These are phyloP conservation scores for Pammene fasciana DNA, from an alignment of 2,888 invertebrate genomes.

Conservation along the genomic window DNA sequence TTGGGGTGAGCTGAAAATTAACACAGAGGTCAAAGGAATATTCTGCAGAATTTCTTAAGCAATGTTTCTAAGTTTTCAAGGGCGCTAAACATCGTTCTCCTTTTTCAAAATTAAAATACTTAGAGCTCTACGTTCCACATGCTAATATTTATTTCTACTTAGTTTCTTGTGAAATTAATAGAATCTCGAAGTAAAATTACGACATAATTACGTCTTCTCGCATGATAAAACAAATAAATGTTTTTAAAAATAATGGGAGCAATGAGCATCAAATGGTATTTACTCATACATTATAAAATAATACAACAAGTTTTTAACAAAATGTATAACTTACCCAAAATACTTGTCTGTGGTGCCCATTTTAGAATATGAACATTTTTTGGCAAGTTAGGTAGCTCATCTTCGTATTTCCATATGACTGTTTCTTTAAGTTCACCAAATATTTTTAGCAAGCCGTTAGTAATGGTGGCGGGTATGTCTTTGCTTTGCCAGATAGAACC, in stretches of 20 bases:
- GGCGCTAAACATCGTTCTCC: too few relatives aligned
- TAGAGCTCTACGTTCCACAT: too few relatives aligned
- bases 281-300: neutral
- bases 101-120: too few relatives aligned
- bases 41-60: too few relatives aligned
- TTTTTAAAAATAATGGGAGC: too few relatives aligned
- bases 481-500: constrained; percentile 63
- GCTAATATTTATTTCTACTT: too few relatives aligned
- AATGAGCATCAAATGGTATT: neutral
- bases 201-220: too few relatives aligned
- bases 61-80: too few relatives aligned
- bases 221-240: too few relatives aligned
- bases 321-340: constrained; percentile 47
- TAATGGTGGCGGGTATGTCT: constrained; percentile 54
- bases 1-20: constrained; percentile 42
- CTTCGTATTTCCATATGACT: constrained; percentile 62
- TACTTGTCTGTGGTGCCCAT: constrained; percentile 56
- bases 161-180: too few relatives aligned
- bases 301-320: neutral
- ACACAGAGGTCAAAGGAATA: neutral
- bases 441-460: constrained; percentile 53
- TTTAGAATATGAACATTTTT: constrained; percentile 55
- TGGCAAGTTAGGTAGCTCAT: constrained; percentile 47
- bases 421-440: constrained; percentile 57
- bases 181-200: too few relatives aligned